Evolutionary conservation across 2,888 invertebrate genomes (phyloP).

Genomic region (Lepidochrysops patricia): DNA sequence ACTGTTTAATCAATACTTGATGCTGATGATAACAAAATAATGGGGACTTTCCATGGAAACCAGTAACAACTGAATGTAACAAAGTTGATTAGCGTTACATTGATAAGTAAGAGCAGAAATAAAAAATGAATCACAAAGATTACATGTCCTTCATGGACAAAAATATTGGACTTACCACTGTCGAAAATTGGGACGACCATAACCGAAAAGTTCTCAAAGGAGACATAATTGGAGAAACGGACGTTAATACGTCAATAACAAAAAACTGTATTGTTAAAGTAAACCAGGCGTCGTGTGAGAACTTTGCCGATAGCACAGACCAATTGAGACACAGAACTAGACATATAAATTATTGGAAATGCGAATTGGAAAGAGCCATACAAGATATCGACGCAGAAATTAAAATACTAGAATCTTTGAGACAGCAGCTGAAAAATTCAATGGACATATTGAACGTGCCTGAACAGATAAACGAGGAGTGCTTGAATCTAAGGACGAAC

Average conservation of each 20-base stretch:
- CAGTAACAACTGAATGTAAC: not conserved
- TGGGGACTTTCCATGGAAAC: not conserved
- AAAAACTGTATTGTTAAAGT: conserved; percentile 65
- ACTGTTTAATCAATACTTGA: too few species aligned
- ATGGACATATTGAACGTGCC: conserved; percentile 52
- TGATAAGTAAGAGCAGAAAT: conserved; percentile 25
- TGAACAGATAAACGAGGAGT: conserved; percentile 76
- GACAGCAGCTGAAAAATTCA: conserved; percentile 64
- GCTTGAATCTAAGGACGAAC: conserved; percentile 77
- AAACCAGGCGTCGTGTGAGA: conserved; percentile 55
- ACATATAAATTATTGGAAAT: conserved; percentile 66
- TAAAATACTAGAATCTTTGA: conserved; percentile 43
- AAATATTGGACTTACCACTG: conserved; percentile 44
- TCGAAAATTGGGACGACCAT: conserved; percentile 55
- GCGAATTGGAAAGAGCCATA: conserved; percentile 57
- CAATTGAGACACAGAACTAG: conserved; percentile 53
- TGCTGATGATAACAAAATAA: not conserved
- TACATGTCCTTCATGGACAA: conserved; percentile 50
- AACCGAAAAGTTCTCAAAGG: conserved; percentile 54
- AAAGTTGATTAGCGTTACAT: not conserved
- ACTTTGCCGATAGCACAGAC: conserved; percentile 56
- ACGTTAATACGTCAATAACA: conserved; percentile 55
- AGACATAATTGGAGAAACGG: conserved; percentile 55
- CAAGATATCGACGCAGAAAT: conserved; percentile 60
- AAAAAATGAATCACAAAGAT: conserved; percentile 46